These are phyloP conservation scores for Crax fasciolata DNA, from an alignment of 2,797 vertebrate genomes.

Conservation along the genomic window DNA sequence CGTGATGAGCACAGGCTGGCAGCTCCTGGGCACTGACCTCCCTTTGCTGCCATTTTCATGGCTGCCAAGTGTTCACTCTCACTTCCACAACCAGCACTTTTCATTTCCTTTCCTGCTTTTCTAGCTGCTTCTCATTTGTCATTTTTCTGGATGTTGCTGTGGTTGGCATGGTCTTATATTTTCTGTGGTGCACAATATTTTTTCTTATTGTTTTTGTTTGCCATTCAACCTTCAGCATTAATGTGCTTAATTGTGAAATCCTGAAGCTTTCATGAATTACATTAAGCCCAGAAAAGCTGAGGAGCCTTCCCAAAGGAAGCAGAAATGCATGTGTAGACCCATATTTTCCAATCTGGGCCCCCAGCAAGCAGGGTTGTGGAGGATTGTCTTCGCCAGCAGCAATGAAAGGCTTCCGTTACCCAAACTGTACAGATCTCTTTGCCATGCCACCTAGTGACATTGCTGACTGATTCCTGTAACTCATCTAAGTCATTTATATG, in stretches of 20 bases:
- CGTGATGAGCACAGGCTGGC: neutral
- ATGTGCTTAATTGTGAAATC: neutral
- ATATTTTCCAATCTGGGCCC: neutral
- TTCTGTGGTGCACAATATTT: neutral
- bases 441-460: fast-evolving
- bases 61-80: neutral
- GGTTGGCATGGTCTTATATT: neutral
- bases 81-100: neutral
- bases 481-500: neutral
- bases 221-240: neutral
- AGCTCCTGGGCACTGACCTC: neutral
- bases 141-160: fast-evolving
- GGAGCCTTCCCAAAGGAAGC: neutral
- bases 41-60: neutral
- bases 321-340: neutral
- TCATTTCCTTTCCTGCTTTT: neutral
- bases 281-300: neutral
- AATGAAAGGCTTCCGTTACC: neutral
- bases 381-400: neutral
- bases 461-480: neutral
- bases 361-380: neutral
- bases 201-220: neutral
- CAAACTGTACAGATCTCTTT: neutral
- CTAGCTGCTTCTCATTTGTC: neutral
- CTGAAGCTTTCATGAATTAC: neutral